Conservation (phyloP, 2,888 invertebrate species). For the Malacosoma neustria region DNA sequence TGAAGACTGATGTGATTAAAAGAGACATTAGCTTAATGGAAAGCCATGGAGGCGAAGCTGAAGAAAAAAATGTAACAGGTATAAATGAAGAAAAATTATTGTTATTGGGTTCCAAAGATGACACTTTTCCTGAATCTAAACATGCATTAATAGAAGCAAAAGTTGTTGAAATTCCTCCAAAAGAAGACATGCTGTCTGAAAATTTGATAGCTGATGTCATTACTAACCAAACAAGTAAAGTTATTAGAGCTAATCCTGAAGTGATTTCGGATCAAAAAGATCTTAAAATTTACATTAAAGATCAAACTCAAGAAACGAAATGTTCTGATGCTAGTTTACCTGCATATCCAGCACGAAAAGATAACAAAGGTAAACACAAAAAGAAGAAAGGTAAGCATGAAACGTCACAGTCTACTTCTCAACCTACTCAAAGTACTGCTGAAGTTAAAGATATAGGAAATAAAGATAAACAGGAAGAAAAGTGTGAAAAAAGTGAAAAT, state of each 20-base stretch:
- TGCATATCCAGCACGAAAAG: constrained; percentile 45
- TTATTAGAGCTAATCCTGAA: too few species aligned
- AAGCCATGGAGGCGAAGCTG: too few species aligned
- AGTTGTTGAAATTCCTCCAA: background rate
- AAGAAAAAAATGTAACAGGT: constrained; percentile 10
- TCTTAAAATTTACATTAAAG: too few species aligned
- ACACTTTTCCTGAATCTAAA: too few species aligned
- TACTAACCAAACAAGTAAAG: too few species aligned
- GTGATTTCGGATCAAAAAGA: too few species aligned
- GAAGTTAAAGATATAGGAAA: constrained; percentile 18
- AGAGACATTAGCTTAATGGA: background rate
- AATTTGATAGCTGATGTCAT: too few species aligned
- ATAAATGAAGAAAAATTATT: too few species aligned
- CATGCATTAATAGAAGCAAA: constrained; percentile 4
- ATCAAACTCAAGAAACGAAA: constrained; percentile 5
- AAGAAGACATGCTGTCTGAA: constrained; percentile 5
- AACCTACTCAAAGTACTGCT: constrained; percentile 11
- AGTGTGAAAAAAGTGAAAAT: constrained; percentile 30
- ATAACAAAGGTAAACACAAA: constrained; percentile 52
- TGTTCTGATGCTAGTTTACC: constrained; percentile 17
- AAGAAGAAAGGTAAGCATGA: constrained; percentile 55
- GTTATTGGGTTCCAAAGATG: too few species aligned
- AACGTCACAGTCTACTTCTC: constrained; percentile 11
- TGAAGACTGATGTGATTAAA: constrained; percentile 6
- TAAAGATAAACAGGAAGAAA: constrained; percentile 13